A percentile compares a stretch with the other conserved stretches of the same genome.
Evolutionary conservation across 1,140 invertebrate genomes (phyloP).

Genomic region (Nasonia longicornis): DNA sequence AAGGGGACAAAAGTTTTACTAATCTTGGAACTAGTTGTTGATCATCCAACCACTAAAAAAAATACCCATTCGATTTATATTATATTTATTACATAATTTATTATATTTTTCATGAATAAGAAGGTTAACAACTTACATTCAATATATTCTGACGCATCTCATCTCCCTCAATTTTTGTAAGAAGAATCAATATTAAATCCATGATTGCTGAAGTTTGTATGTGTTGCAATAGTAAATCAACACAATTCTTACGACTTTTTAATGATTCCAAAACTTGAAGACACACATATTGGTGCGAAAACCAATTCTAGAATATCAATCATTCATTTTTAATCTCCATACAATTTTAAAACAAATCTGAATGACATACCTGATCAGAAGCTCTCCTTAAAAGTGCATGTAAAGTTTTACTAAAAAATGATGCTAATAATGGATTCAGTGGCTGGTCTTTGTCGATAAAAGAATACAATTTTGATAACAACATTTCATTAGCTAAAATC

Average conservation of each 20-base stretch:
- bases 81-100: not conserved
- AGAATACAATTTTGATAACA: conserved; percentile 87
- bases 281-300: conserved; percentile 90
- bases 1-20: conserved; percentile 82
- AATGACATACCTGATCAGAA: conserved; percentile 76
- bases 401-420: conserved; percentile 96
- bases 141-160: conserved; percentile 85
- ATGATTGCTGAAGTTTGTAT: conserved; percentile 95
- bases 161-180: conserved; percentile 85
- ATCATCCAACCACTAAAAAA: conserved; percentile 87
- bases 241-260: conserved; percentile 86
- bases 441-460: conserved; percentile 89
- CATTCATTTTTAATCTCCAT: conserved; percentile 31
- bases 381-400: conserved; percentile 86
- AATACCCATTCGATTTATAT: conserved; percentile 11
- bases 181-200: conserved; percentile 90
- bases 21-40: conserved; percentile 86
- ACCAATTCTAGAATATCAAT: conserved; percentile 80
- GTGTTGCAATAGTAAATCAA: conserved; percentile 87
- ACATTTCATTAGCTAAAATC: conserved; percentile 74
- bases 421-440: conserved; percentile 93
- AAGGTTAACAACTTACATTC: conserved; percentile 73
- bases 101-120: conserved; percentile 27
- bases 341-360: conserved; percentile 20
- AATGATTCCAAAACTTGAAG: conserved; percentile 92